Conservation (phyloP, 2,888 invertebrate species). For the Apomyelois bistriatella region DNA sequence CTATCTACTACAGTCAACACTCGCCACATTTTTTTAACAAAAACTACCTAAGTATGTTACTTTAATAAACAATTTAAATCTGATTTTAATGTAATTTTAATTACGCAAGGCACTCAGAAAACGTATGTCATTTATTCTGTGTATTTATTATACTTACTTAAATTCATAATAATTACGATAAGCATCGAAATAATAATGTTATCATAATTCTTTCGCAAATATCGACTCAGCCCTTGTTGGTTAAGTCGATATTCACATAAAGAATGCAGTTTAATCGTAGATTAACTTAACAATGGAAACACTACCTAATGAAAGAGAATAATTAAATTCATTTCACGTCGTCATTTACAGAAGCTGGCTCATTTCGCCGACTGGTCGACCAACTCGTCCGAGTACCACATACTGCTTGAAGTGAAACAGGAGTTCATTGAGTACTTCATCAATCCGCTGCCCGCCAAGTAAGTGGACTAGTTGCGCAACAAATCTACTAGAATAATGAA, state of each 20-base stretch:
- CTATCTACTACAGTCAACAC: too few relatives aligned
- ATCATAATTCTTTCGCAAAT: too few relatives aligned
- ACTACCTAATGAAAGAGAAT: conserved; percentile 37
- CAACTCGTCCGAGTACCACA: conserved; percentile 86
- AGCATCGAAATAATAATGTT: too few relatives aligned
- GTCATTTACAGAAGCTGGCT: conserved; percentile 78
- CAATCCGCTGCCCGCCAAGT: conserved; percentile 76
- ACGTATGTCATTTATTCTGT: too few relatives aligned
- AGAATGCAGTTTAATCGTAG: conserved; percentile 23
- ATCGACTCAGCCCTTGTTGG: too few relatives aligned
- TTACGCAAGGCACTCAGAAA: too few relatives aligned
- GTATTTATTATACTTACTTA: too few relatives aligned
- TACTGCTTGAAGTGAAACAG: conserved; percentile 84
- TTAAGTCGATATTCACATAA: background rate
- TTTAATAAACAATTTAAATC: too few relatives aligned
- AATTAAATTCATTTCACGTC: conserved; percentile 44
- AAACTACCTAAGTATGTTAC: too few relatives aligned
- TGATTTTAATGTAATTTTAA: too few relatives aligned
- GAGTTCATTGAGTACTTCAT: conserved; percentile 86
- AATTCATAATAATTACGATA: too few relatives aligned
- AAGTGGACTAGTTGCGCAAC: conserved; percentile 45
- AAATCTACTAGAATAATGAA: conserved; percentile 16
- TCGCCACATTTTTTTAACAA: too few relatives aligned
- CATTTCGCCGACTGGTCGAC: conserved; percentile 89
- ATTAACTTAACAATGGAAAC: conserved; percentile 23